Evolutionary conservation across 2,113 vertebrate species (phyloP).

Genomic region (Tapirus terrestris): DNA sequence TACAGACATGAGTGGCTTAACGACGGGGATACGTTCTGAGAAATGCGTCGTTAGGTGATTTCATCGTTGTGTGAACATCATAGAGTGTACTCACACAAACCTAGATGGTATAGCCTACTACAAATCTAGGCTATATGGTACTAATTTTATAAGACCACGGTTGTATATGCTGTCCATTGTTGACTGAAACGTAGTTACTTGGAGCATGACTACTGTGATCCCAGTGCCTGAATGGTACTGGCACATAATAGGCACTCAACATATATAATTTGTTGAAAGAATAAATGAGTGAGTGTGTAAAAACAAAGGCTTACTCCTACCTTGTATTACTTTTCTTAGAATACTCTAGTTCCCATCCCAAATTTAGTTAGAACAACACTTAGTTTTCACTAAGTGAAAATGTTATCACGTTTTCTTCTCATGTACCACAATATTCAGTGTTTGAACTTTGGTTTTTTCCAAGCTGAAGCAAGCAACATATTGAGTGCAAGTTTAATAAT

Average conservation of each 20-base stretch:
- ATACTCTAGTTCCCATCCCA: background rate
- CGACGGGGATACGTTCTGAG: no score
- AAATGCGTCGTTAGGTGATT: no score
- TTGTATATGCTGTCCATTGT: no score
- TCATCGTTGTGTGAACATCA: no score
- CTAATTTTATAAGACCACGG: no score
- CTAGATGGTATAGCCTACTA: no score
- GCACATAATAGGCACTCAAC: background rate
- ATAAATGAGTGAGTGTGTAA: background rate
- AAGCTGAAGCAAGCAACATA: background rate
- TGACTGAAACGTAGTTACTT: no score
- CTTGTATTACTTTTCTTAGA: background rate
- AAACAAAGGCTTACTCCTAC: background rate
- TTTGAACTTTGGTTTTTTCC: constrained; percentile 6
- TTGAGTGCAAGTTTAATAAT: background rate
- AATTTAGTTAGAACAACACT: background rate
- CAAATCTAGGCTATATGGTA: no score
- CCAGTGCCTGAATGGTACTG: background rate
- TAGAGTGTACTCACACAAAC: no score
- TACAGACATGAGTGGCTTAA: no score
- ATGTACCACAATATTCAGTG: background rate
- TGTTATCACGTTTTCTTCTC: background rate
- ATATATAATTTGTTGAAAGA: background rate
- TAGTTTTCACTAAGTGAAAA: background rate
- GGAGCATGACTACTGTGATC: background rate